These are phyloP conservation scores for Calliphora vomitoria DNA, from an alignment of 2,888 invertebrate genomes.

Conservation along the genomic window DNA sequence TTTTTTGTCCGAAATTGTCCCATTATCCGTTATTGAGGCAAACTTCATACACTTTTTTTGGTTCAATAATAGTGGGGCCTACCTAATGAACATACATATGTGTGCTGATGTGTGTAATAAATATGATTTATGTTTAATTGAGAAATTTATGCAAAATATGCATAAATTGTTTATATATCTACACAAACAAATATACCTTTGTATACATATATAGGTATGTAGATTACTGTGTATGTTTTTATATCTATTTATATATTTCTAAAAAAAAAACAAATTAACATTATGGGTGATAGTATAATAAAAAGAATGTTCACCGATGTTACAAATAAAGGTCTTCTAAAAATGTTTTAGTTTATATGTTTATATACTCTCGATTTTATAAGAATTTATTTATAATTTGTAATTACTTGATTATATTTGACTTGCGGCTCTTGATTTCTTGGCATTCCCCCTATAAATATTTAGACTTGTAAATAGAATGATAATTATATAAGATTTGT, in stretches of 20 bases:
- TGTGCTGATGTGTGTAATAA: constrained; percentile 60
- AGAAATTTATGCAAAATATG: constrained; percentile 74
- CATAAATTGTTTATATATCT: constrained; percentile 59
- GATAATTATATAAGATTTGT: too few species aligned
- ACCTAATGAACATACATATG: not conserved
- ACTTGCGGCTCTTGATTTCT: too few species aligned
- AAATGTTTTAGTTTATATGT: not conserved
- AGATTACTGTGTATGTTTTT: not conserved
- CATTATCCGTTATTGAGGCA: too few species aligned
- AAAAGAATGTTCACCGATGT: not conserved
- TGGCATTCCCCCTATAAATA: too few species aligned
- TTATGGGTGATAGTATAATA: constrained; percentile 55
- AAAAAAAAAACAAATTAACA: not conserved
- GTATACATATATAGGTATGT: not conserved
- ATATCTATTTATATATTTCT: not conserved
- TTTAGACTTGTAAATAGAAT: too few species aligned
- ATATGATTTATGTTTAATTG: constrained; percentile 73
- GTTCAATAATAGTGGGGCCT: too few species aligned
- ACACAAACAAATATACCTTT: constrained; percentile 11
- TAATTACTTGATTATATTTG: too few species aligned
- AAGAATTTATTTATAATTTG: too few species aligned
- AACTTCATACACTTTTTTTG: too few species aligned
- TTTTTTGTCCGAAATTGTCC: too few species aligned
- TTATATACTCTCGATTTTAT: too few species aligned
- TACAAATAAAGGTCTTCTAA: not conserved